A percentile compares a stretch with the other conserved stretches of the same genome.
Conservation (phyloP, 1,140 invertebrate species). For the Drosophila orosa region DNA sequence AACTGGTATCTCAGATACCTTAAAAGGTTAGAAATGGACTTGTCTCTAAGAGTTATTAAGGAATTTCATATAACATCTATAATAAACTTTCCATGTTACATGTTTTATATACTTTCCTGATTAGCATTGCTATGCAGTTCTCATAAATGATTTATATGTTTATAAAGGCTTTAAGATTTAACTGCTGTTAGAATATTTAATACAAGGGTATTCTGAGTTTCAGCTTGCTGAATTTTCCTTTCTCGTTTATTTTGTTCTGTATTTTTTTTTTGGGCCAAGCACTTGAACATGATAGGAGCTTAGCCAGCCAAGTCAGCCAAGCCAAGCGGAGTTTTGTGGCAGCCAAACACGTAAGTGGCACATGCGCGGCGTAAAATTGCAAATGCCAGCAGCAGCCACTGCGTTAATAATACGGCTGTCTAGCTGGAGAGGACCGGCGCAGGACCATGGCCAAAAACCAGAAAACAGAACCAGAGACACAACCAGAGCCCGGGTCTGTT, state of each 20-base stretch:
- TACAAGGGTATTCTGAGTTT: background rate
- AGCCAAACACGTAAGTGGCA: conserved; percentile 76
- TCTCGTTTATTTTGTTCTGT: conserved; percentile 14
- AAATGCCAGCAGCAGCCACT: conserved; percentile 55
- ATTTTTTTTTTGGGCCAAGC: conserved; percentile 72
- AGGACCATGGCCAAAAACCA: conserved; percentile 18
- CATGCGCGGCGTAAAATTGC: conserved; percentile 74
- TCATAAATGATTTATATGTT: background rate
- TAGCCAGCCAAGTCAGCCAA: conserved; percentile 67
- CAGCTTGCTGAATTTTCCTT: background rate
- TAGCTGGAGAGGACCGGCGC: conserved; percentile 30
- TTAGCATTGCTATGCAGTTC: background rate
- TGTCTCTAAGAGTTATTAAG: background rate
- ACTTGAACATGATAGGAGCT: conserved; percentile 80
- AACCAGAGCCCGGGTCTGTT: conserved; percentile 18
- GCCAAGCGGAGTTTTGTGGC: conserved; percentile 60
- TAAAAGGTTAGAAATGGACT: background rate
- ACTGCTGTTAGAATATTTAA: background rate
- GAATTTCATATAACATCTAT: background rate
- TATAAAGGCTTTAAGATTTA: rapidly evolving
- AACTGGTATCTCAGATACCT: background rate
- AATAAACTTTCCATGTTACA: too few relatives aligned
- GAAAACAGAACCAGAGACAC: conserved; percentile 36
- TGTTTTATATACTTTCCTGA: background rate
- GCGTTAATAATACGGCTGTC: conserved; percentile 80